Evolutionary conservation across 2,113 vertebrate genomes (phyloP).

Genomic region (Melanostigma gelatinosum): DNA sequence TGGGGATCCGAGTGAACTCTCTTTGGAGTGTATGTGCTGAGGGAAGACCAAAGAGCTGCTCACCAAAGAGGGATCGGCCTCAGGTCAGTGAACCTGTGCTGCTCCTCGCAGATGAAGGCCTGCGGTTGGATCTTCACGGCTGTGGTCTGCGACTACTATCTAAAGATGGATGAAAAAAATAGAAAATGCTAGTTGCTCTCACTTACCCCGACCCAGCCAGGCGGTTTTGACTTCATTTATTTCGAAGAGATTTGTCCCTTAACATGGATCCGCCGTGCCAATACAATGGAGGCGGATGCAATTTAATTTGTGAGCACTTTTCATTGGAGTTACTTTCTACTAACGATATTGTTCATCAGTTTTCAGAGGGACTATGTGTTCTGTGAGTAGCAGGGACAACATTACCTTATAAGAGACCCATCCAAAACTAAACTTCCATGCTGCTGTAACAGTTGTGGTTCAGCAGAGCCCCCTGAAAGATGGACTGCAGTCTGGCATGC

Average conservation of each 20-base stretch:
- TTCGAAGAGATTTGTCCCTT: not conserved
- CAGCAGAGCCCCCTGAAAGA: constrained; percentile 33
- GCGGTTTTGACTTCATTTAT: not conserved
- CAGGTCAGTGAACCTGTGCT: constrained; percentile 43
- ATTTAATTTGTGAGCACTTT: not conserved
- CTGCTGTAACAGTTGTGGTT: constrained; percentile 45
- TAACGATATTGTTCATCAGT: not conserved
- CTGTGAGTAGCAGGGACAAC: not conserved
- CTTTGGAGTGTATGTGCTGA: constrained; percentile 45
- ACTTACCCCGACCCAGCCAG: not conserved
- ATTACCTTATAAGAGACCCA: constrained; percentile 14
- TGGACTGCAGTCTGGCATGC: constrained; percentile 27
- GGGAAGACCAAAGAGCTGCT: constrained; percentile 54
- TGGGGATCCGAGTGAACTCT: constrained; percentile 44
- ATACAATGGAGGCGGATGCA: not conserved
- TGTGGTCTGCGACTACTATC: not conserved
- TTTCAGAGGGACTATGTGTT: not conserved
- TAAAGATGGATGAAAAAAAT: too few species aligned
- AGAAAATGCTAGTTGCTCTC: too few species aligned
- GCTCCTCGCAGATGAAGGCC: constrained; percentile 26
- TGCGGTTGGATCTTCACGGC: constrained; percentile 5
- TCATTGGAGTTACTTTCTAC: not conserved
- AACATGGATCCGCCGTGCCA: not conserved
- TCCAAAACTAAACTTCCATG: constrained; percentile 14
- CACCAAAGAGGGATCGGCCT: constrained; percentile 52